phyloP scores from a whole-genome alignment of 1,140 invertebrate genomes.

The Coptotermes formosanus region DNA sequence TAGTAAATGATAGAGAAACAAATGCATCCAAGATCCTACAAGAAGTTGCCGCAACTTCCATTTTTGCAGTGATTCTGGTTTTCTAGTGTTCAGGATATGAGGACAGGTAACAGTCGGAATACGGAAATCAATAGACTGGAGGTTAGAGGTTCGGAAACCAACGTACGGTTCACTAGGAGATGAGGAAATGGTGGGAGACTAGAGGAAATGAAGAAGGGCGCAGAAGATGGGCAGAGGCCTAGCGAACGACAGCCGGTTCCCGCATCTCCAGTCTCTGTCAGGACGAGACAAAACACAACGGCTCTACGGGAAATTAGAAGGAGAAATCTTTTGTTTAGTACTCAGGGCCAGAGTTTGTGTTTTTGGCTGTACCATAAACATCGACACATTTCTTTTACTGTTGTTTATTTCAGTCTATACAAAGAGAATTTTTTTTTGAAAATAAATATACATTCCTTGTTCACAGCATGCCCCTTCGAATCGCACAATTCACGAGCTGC shows the following conservation, averaged over 20 bases:
- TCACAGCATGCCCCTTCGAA: not conserved
- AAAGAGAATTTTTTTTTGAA: conserved; percentile 1
- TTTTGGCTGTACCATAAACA: not conserved
- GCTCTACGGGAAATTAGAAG: conserved; percentile 13
- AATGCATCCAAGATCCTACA: too few species aligned
- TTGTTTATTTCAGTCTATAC: conserved; percentile 10
- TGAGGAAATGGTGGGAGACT: not conserved
- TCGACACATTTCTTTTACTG: not conserved
- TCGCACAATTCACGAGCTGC: too few species aligned
- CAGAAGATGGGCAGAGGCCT: not conserved
- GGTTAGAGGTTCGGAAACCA: conserved; percentile 13
- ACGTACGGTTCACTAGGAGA: not conserved
- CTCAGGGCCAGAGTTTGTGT: not conserved
- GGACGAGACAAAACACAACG: not conserved
- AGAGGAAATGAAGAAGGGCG: not conserved
- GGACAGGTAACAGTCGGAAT: not conserved
- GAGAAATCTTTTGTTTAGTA: conserved; percentile 1
- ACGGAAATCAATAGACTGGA: conserved; percentile 11
- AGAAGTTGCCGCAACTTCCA: too few species aligned
- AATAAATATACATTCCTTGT: not conserved
- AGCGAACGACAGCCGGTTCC: too few species aligned
- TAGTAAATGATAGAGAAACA: too few species aligned
- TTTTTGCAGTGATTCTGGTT: too few species aligned
- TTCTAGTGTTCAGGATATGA: not conserved
- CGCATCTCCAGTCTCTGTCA: too few species aligned